These are phyloP conservation scores for Chrysolina americana DNA, from an alignment of 2,888 invertebrate species.

Conservation along the genomic window DNA sequence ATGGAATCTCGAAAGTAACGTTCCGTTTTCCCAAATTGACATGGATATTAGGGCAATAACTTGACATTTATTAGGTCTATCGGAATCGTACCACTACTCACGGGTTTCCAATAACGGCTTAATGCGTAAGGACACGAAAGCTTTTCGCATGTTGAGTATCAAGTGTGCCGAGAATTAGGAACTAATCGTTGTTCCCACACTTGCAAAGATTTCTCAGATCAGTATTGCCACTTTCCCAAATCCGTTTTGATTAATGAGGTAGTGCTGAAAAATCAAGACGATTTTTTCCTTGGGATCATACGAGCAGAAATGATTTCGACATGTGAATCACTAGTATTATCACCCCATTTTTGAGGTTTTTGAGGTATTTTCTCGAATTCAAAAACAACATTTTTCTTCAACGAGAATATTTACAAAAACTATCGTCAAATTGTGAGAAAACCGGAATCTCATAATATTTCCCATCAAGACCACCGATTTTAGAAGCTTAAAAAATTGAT, in stretches of 20 bases:
- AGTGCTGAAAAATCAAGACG: background rate
- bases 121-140: slow-evolving; percentile 30
- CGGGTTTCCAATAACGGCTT: slow-evolving; percentile 16
- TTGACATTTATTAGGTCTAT: background rate
- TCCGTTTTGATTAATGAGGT: background rate
- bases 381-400: no score
- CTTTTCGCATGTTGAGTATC: slow-evolving; percentile 25
- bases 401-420: no score
- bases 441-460: no score
- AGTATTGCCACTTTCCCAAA: background rate
- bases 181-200: slow-evolving; percentile 1
- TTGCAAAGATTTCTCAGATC: background rate
- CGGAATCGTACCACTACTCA: background rate
- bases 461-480: no score
- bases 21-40: background rate
- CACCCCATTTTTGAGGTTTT: no score
- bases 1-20: background rate
- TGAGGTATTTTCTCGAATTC: no score
- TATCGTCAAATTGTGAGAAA: no score
- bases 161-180: background rate
- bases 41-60: background rate
- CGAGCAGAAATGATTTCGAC: no score
- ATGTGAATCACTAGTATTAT: no score
- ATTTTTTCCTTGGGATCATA: no score
- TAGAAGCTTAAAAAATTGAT: no score